These are phyloP conservation scores for Nomada hirtipes DNA, from an alignment of 2,888 invertebrate genomes.

Conservation along the genomic window DNA sequence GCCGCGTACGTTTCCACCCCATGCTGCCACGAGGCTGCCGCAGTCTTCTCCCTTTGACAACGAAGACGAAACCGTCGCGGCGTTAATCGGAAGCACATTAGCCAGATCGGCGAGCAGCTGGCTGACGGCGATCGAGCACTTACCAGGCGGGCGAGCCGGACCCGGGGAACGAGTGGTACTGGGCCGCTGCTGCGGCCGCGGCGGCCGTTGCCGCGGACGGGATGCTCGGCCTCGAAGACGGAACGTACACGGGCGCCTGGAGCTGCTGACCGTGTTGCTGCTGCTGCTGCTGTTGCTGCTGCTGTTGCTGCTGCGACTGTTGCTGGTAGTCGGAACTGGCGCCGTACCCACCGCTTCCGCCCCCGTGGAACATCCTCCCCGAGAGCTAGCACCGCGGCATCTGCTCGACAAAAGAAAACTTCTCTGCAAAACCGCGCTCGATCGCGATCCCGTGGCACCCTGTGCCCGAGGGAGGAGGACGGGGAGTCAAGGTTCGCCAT, in stretches of 20 bases:
- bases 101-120: neutral
- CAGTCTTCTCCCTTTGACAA: constrained; percentile 79
- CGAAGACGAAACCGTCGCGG: too few relatives aligned
- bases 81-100: neutral
- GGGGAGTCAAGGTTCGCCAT: constrained; percentile 20
- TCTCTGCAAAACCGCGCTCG: neutral
- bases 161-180: constrained; percentile 82
- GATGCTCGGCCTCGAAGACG: constrained; percentile 87
- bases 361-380: constrained; percentile 84
- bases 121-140: constrained; percentile 21
- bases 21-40: constrained; percentile 82
- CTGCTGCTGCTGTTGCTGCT: constrained; percentile 76
- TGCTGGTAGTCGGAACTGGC: constrained; percentile 83
- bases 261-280: constrained; percentile 82
- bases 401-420: constrained; percentile 41
- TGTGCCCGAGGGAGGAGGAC: neutral
- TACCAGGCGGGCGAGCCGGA: constrained; percentile 83
- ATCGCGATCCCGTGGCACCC: neutral
- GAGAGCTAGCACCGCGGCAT: constrained; percentile 73
- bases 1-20: constrained; percentile 82
- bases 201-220: constrained; percentile 86
- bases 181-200: constrained; percentile 85
- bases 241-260: constrained; percentile 89
- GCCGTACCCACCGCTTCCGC: constrained; percentile 82
- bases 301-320: constrained; percentile 76